Evolutionary conservation across 2,797 vertebrate genomes (phyloP).

Genomic region (Parambassis ranga): DNA sequence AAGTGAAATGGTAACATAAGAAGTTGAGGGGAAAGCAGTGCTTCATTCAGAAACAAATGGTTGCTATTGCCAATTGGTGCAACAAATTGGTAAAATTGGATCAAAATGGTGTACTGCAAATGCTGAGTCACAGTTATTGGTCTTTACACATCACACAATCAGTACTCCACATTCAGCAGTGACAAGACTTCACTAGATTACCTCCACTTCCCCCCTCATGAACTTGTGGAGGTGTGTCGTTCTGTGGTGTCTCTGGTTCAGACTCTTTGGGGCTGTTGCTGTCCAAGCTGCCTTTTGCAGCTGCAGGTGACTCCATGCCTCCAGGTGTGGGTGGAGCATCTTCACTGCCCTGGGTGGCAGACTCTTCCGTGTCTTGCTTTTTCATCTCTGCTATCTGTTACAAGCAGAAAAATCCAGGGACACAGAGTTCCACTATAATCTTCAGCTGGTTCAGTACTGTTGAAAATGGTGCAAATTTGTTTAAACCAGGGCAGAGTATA

Average conservation of each 20-base stretch:
- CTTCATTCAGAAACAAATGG: too few relatives aligned
- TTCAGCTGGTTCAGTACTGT: neutral
- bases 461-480: too few relatives aligned
- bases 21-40: too few relatives aligned
- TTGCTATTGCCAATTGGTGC: too few relatives aligned
- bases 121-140: too few relatives aligned
- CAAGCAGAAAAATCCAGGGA: neutral
- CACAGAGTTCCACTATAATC: too few relatives aligned
- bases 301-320: conserved; percentile 41
- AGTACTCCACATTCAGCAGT: too few relatives aligned
- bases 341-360: conserved; percentile 35
- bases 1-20: too few relatives aligned
- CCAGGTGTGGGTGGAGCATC: conserved; percentile 41
- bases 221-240: conserved; percentile 46
- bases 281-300: conserved; percentile 43
- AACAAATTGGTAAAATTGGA: too few relatives aligned
- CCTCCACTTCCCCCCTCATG: conserved; percentile 54
- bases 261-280: conserved; percentile 61
- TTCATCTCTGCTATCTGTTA: conserved; percentile 64
- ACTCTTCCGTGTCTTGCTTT: conserved; percentile 77
- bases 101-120: too few relatives aligned
- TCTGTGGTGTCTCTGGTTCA: conserved; percentile 44
- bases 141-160: too few relatives aligned
- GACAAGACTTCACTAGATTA: neutral
- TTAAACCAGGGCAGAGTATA: too few relatives aligned